Base-by-base conservation (phyloP, 2,888 invertebrate species). In the Criorhina ranunculi region DNA sequence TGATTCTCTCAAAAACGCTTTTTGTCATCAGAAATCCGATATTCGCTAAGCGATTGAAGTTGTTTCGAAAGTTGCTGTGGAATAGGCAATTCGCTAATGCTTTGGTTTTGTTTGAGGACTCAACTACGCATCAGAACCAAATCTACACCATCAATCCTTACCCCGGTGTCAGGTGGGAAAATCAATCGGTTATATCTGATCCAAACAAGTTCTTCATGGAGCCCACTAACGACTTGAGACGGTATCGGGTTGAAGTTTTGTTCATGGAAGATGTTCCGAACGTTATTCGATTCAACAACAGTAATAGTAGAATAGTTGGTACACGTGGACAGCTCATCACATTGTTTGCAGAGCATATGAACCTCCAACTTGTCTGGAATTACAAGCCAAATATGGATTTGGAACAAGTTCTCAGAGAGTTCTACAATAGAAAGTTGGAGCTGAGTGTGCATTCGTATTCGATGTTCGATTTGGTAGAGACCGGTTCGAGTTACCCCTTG, bases 401-500 rank as follows among this genome's bases (percentile, higher is more conserved):
- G 12, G 70, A 81, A 8, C 49, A 64, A 44, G 76, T 81, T 8
- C 51, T 83, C 0, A 19, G 60, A 1, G 49, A 69, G 6, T 79
- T 78, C 6, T 78, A 59, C 0, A 53, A 6, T 6, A 62, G 44
- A 5, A 17, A 9, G 0, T 62, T 51, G 57, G 78, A 83, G 7
- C 49, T 83, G 0, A 62, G 73, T 40, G 49, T 78, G 1, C 83
- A 83, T 37, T 51, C 69, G 15, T 83, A 62, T 44, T 73, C 78
- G 0, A 83, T 67, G 67, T 78, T 78, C 7, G 78, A 83, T 15
- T 57, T 83, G 49, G 64, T 62, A 8, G 67, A 67, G 0, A 57
- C 67, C 12, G 82, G 82, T 7, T 35, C 40, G 2, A 90, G 89
- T 55, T 90, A 90, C 82, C 91, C 91, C 0, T 5, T 91, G 35